These are phyloP conservation scores for Lophotis ruficrista DNA, from an alignment of 2,113 vertebrate genomes.

Conservation along the genomic window DNA sequence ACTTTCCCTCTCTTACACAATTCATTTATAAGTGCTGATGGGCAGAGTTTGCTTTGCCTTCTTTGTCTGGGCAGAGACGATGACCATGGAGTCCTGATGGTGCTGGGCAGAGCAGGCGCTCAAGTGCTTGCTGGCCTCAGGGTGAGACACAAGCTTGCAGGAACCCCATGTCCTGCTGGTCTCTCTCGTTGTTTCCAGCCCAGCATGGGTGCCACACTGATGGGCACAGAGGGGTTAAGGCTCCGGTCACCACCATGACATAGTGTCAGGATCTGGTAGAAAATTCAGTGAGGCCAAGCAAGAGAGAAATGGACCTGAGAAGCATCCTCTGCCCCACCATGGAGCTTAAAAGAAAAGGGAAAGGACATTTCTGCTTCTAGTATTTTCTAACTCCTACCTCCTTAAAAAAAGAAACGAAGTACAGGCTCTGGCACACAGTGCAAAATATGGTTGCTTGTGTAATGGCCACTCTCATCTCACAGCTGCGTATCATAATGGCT, in stretches of 20 bases:
- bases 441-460: neutral
- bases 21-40: neutral
- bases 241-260: neutral
- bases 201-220: fast-evolving
- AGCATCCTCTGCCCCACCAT: neutral
- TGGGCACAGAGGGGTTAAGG: neutral
- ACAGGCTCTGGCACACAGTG: neutral
- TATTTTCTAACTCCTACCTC: neutral
- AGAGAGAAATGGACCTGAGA: neutral
- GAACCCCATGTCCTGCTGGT: fast-evolving
- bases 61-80: neutral
- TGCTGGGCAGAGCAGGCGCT: neutral
- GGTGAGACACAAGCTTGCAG: neutral
- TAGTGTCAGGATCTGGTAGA: neutral
- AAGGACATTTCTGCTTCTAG: neutral
- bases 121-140: neutral
- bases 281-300: neutral
- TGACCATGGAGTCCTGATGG: neutral
- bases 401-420: neutral
- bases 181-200: neutral
- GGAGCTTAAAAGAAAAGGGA: neutral
- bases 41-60: neutral
- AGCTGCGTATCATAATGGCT: fast-evolving
- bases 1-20: fast-evolving
- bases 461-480: neutral